Percentiles rank a stretch among this genome's conserved stretches.
Evolutionary conservation across 2,113 vertebrate genomes (phyloP).

Genomic region (Seriola rivoliana): DNA sequence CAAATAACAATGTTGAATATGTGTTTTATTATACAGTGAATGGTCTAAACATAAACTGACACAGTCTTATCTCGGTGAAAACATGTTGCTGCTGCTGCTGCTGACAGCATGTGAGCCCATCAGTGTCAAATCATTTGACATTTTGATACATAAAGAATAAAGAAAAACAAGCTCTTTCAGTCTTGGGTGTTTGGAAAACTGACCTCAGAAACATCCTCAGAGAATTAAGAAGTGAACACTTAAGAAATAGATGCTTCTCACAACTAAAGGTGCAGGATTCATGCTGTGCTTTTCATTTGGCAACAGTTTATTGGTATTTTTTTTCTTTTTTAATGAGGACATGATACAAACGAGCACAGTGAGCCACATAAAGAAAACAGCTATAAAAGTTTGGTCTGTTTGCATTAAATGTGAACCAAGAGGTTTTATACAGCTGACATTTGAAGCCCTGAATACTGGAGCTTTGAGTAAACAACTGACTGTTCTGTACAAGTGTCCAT

Average conservation of each 20-base stretch:
- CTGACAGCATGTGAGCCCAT: constrained; percentile 91
- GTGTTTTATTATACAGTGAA: constrained; percentile 90
- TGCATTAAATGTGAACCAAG: constrained; percentile 91
- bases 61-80: constrained; percentile 91
- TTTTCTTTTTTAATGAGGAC: constrained; percentile 89
- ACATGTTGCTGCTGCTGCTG: constrained; percentile 87
- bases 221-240: constrained; percentile 73
- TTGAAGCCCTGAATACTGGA: constrained; percentile 89
- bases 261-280: constrained; percentile 84
- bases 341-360: constrained; percentile 93
- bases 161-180: constrained; percentile 83
- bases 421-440: constrained; percentile 88
- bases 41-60: constrained; percentile 92
- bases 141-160: constrained; percentile 91
- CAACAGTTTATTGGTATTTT: constrained; percentile 86
- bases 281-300: constrained; percentile 42
- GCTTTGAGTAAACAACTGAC: constrained; percentile 96
- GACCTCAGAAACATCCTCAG: constrained; percentile 81
- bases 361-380: constrained; percentile 84
- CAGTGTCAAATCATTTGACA: constrained; percentile 91
- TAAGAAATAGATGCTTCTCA: constrained; percentile 57
- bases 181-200: constrained; percentile 83
- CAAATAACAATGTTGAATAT: constrained; percentile 37
- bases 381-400: constrained; percentile 93
- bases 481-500: constrained; percentile 86